Conservation (phyloP, 2,888 invertebrate genomes). For the Merodon equestris region DNA sequence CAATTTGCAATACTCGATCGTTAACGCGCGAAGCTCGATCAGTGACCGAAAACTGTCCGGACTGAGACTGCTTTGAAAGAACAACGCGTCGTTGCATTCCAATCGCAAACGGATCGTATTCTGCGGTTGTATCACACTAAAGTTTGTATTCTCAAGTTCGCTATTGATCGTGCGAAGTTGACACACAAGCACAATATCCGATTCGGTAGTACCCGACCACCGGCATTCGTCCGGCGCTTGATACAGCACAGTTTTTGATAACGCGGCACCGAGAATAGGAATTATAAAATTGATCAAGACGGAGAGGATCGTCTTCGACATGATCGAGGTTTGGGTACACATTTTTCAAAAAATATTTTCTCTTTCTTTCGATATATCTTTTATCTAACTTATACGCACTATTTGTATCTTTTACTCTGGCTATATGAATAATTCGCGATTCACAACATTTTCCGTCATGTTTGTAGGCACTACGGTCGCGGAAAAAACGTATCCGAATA, state of each 20-base stretch:
- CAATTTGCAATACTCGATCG: conserved; percentile 92
- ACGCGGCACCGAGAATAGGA: conserved; percentile 77
- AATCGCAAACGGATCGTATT: conserved; percentile 89
- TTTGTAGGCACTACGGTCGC: conserved; percentile 34
- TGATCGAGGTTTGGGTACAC: conserved; percentile 71
- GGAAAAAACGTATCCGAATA: conserved; percentile 44
- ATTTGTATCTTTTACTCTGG: conserved; percentile 16
- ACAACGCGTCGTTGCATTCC: conserved; percentile 89
- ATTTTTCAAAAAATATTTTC: conserved; percentile 48
- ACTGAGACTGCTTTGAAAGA: conserved; percentile 89
- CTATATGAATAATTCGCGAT: not conserved
- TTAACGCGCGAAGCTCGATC: conserved; percentile 88
- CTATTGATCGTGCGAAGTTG: conserved; percentile 91
- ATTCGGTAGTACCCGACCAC: conserved; percentile 77
- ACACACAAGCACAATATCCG: conserved; percentile 87
- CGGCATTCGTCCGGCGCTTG: conserved; percentile 91
- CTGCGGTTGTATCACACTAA: conserved; percentile 91
- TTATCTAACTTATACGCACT: conserved; percentile 30
- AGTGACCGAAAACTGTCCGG: conserved; percentile 90
- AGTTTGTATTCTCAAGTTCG: conserved; percentile 92
- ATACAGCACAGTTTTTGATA: conserved; percentile 80
- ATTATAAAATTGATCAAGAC: conserved; percentile 76
- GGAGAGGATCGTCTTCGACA: conserved; percentile 74
- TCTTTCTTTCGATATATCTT: conserved; percentile 29
- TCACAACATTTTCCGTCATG: conserved; percentile 63